Conservation (phyloP, 2,797 vertebrate genomes). For the Poeciliopsis paucimaculata region DNA sequence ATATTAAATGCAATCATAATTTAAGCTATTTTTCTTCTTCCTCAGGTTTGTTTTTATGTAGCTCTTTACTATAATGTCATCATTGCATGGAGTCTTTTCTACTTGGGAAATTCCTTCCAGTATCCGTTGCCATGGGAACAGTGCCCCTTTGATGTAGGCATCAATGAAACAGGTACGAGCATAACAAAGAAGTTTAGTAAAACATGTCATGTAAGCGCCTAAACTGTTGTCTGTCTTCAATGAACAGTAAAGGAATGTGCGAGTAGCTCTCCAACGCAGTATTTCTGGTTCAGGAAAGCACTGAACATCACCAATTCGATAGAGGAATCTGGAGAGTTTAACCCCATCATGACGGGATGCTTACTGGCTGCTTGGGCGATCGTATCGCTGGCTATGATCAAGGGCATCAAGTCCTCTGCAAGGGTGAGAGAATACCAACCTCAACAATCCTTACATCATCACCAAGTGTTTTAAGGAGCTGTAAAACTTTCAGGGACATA, state of each 20-base stretch:
- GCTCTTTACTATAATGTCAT: conserved; percentile 89
- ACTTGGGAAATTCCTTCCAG: conserved; percentile 87
- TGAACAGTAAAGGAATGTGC: conserved; percentile 79
- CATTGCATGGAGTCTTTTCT: conserved; percentile 89
- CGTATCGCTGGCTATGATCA: conserved; percentile 87
- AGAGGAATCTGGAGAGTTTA: conserved; percentile 76
- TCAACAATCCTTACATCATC: not conserved
- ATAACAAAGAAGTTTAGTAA: not conserved
- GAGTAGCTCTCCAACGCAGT: conserved; percentile 82
- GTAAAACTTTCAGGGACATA: not conserved
- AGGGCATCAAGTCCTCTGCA: conserved; percentile 89
- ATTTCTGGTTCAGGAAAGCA: conserved; percentile 88
- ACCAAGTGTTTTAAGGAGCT: not conserved
- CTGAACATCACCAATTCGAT: conserved; percentile 85
- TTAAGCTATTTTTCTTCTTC: conserved; percentile 20
- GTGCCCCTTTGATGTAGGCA: conserved; percentile 74
- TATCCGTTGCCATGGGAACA: conserved; percentile 81
- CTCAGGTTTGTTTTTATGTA: conserved; percentile 87
- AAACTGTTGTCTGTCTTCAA: conserved; percentile 30
- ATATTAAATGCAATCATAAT: not conserved
- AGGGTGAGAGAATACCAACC: conserved; percentile 66
- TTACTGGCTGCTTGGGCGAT: conserved; percentile 85
- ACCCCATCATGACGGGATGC: conserved; percentile 83
- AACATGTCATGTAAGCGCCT: not conserved
- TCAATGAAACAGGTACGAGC: conserved; percentile 78